phyloP scores from a whole-genome alignment of 2,888 invertebrate genomes.

The Tipula vernalis region DNA sequence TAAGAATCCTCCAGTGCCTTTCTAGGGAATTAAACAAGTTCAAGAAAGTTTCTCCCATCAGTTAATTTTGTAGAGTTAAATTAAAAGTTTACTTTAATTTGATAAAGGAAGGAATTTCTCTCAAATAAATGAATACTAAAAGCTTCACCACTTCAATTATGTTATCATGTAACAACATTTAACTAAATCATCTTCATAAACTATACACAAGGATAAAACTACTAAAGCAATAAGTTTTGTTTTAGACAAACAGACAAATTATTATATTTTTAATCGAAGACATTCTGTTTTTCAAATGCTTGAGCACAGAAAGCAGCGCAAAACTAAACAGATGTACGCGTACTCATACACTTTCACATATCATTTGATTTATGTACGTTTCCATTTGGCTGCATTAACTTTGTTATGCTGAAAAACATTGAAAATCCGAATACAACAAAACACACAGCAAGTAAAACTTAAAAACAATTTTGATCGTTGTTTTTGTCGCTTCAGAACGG shows the following conservation, averaged over 20 bases:
- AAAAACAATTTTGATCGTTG: neutral
- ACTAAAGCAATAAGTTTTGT: neutral
- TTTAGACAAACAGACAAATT: neutral
- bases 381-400: neutral
- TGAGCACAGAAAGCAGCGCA: neutral
- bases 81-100: too few species aligned
- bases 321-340: neutral
- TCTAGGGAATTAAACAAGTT: too few species aligned
- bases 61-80: too few species aligned
- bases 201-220: neutral
- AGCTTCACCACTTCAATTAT: neutral
- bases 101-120: too few species aligned
- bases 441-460: neutral
- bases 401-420: neutral
- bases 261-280: neutral
- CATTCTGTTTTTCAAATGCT: neutral
- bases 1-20: too few species aligned
- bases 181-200: neutral
- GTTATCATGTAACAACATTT: neutral
- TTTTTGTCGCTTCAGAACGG: neutral
- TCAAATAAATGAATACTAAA: too few species aligned
- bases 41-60: too few species aligned
- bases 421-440: neutral
- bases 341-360: neutral
- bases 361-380: neutral